Conservation (phyloP, 1,140 invertebrate species). For the Heliconius hermathena region DNA sequence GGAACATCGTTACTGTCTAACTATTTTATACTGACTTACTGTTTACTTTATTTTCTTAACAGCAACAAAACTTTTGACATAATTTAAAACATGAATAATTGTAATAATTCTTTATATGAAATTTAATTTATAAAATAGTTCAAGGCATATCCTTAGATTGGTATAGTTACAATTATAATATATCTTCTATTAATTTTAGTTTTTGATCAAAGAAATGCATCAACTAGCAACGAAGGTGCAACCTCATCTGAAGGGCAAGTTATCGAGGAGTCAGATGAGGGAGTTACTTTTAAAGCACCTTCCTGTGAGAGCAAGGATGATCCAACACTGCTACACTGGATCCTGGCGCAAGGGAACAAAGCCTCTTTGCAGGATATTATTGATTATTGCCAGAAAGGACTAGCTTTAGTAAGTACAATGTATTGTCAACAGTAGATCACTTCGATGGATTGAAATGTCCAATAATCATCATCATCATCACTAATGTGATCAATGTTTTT, state of each 20-base stretch:
- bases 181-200: slow-evolving; percentile 46
- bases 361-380: slow-evolving; percentile 90
- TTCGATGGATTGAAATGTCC: too few species aligned
- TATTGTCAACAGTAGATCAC: background rate
- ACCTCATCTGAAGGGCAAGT: slow-evolving; percentile 48
- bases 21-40: background rate
- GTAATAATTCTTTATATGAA: background rate
- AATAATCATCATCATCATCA: too few species aligned
- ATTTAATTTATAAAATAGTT: background rate
- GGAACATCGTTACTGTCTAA: too few species aligned
- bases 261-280: slow-evolving; percentile 62
- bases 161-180: background rate
- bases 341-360: slow-evolving; percentile 90
- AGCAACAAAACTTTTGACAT: background rate
- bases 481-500: too few species aligned
- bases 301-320: slow-evolving; percentile 70
- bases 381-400: slow-evolving; percentile 87
- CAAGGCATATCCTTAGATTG: too few species aligned
- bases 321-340: slow-evolving; percentile 90
- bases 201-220: slow-evolving; percentile 62
- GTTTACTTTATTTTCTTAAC: background rate
- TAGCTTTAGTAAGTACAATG: slow-evolving; percentile 82
- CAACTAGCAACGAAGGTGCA: slow-evolving; percentile 56
- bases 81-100: background rate
- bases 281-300: slow-evolving; percentile 57